phyloP scores from a whole-genome alignment of 1,140 invertebrate genomes.

The Neodiprion pinetum region DNA sequence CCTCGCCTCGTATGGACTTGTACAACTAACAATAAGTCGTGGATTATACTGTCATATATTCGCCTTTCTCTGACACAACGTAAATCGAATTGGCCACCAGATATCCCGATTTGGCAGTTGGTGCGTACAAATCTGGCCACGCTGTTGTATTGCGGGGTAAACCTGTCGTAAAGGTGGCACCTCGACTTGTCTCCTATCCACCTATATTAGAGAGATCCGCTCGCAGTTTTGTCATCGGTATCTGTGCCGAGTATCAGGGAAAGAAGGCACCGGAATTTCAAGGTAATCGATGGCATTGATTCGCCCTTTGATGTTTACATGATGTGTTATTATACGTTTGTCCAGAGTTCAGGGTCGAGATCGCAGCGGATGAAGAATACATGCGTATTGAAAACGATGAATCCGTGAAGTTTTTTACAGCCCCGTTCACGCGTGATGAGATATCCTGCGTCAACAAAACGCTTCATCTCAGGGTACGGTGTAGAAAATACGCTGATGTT shows the following conservation, averaged over 20 bases:
- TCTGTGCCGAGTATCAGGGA: constrained; percentile 39
- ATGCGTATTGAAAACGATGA: constrained; percentile 26
- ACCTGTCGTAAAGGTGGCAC: constrained; percentile 61
- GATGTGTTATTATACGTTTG: no score
- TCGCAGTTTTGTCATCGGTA: constrained; percentile 47
- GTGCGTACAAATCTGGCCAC: constrained; percentile 66
- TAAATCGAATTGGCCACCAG: constrained; percentile 18
- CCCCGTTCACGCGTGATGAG: not conserved
- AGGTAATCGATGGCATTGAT: constrained; percentile 25
- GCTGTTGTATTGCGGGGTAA: constrained; percentile 65
- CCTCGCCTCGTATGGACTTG: no score
- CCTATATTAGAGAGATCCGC: constrained; percentile 56
- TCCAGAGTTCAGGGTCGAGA: constrained; percentile 24
- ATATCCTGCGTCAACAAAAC: constrained; percentile 18
- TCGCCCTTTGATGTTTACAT: not conserved
- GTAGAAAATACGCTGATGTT: no score
- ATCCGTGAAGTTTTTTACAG: not conserved
- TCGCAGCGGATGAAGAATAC: constrained; percentile 34
- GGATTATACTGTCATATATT: no score
- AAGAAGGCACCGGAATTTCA: constrained; percentile 20
- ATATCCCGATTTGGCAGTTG: constrained; percentile 66
- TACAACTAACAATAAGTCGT: no score
- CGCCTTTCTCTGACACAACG: no score
- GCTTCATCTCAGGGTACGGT: constrained; percentile 18
- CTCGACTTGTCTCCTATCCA: constrained; percentile 38